Evolutionary conservation across 2,797 vertebrate species (phyloP).

Genomic region (Acipenser oxyrinchus): DNA sequence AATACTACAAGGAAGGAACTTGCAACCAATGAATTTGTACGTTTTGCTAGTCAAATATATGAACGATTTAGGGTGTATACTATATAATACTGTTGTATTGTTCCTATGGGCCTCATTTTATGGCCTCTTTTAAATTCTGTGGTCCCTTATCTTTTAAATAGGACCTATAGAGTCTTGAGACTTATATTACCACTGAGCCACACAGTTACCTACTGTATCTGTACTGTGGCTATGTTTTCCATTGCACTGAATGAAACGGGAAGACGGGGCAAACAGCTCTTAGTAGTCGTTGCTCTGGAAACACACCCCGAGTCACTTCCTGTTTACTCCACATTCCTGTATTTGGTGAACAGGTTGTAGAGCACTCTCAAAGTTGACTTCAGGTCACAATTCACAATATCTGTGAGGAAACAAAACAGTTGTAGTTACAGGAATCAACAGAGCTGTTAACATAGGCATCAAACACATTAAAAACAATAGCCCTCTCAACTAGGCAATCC

Average conservation of each 20-base stretch:
- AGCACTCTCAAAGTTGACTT: constrained; percentile 90
- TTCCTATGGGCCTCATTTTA: not conserved
- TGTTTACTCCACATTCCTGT: constrained; percentile 83
- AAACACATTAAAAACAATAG: too few relatives aligned
- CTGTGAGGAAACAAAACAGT: constrained; percentile 48
- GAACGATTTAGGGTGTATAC: too few relatives aligned
- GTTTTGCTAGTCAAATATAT: too few relatives aligned
- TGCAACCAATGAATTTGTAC: too few relatives aligned
- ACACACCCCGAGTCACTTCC: not conserved
- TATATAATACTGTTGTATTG: too few relatives aligned
- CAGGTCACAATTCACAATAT: constrained; percentile 95
- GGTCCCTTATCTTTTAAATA: not conserved
- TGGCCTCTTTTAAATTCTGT: not conserved
- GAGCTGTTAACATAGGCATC: too few relatives aligned
- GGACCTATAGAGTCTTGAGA: not conserved
- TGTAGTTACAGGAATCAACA: not conserved
- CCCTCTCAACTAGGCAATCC: too few relatives aligned
- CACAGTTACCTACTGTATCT: not conserved
- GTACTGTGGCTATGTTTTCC: not conserved
- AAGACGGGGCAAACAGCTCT: constrained; percentile 2
- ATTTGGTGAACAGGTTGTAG: constrained; percentile 94
- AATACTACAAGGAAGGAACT: too few relatives aligned
- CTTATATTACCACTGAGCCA: not conserved
- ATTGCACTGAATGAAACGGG: not conserved
- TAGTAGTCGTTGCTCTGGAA: constrained; percentile 11